Conservation (phyloP, 2,797 vertebrate species). For the Botia almorhae region DNA sequence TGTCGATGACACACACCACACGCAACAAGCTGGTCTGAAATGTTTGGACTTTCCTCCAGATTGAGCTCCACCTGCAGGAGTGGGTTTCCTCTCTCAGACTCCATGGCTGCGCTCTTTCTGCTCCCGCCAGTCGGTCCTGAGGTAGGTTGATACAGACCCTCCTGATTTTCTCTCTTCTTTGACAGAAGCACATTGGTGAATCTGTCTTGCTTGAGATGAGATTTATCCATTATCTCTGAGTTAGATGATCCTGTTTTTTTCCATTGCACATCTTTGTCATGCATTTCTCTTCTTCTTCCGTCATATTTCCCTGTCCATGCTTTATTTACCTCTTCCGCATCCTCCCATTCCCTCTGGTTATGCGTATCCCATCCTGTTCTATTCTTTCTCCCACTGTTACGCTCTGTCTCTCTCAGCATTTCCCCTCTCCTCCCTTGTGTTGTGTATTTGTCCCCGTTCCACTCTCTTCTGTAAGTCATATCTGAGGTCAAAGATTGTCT, state of each 20-base stretch:
- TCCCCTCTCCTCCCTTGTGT: not conserved
- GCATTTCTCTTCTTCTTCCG: slow-evolving; percentile 28
- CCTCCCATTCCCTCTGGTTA: slow-evolving; percentile 18
- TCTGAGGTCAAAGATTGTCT: slow-evolving; percentile 4
- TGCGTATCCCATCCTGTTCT: slow-evolving; percentile 30
- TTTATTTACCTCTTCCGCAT: slow-evolving; percentile 31
- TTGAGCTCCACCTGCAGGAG: slow-evolving; percentile 39
- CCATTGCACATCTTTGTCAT: slow-evolving; percentile 22
- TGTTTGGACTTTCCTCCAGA: not conserved
- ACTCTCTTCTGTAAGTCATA: slow-evolving; percentile 22
- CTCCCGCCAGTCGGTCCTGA: not conserved
- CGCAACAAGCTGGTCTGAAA: slow-evolving; percentile 58
- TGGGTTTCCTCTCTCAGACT: not conserved
- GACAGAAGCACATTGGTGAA: not conserved
- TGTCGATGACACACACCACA: slow-evolving; percentile 81
- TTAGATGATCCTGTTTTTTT: not conserved
- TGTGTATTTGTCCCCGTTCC: not conserved
- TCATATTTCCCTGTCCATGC: slow-evolving; percentile 16
- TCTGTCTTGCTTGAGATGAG: slow-evolving; percentile 16
- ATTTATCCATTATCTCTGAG: not conserved
- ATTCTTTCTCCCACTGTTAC: slow-evolving; percentile 20
- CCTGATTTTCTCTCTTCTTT: slow-evolving; percentile 9
- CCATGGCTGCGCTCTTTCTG: not conserved
- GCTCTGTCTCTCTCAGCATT: slow-evolving; percentile 1
- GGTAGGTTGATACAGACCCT: not conserved